Evolutionary conservation across 2,888 invertebrate genomes (phyloP), one percentile per base, ranked within the genome.

Genomic region (Leptothorax acervorum): DNA sequence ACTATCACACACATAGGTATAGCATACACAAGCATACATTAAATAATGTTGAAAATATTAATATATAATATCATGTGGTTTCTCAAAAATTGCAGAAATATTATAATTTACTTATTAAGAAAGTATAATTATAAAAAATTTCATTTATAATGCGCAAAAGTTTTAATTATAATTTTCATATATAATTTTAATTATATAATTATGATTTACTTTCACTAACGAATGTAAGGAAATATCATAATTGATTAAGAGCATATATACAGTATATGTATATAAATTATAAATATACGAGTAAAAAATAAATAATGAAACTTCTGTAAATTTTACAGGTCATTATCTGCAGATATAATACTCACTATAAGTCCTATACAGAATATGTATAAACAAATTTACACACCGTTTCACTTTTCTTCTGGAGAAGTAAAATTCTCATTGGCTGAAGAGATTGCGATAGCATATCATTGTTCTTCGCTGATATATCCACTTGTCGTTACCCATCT

Each of bases 31-130:
- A n/a, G 11, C n/a, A 48, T 15, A 68, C 4, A 23, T 66, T 63
- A 48, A 4, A 15, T 48, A 68, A 8, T 31, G 3, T 18, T 31
- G 0, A 35, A 51, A 51, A 18, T 11, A 6, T 15, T 48, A 66
- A 48, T 48, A 9, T 9, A 28, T 12, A n/a, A 15, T 53, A n/a
- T 15, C n/a, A 39, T 12, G n/a, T n/a, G 48, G 3, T 70, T 48
- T 68, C n/a, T 35, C 23, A 71, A 71, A 35, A 65, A 23, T 65
- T 53, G n/a, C 11, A 53, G 4, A 71, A 15, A 53, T 53, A 71
- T 53, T 68, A 9, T 42, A 42, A 9, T 42, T 9, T 42, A 42
- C 9, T 42, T 8, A 42, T 1, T 42, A 9, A 9, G 42, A 42
- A 42, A 42, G 42, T 42, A 42, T 23, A 23, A 23, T 42, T 42